Evolutionary conservation across 2,113 vertebrate genomes (phyloP).

Genomic region (Varanus salvator): DNA sequence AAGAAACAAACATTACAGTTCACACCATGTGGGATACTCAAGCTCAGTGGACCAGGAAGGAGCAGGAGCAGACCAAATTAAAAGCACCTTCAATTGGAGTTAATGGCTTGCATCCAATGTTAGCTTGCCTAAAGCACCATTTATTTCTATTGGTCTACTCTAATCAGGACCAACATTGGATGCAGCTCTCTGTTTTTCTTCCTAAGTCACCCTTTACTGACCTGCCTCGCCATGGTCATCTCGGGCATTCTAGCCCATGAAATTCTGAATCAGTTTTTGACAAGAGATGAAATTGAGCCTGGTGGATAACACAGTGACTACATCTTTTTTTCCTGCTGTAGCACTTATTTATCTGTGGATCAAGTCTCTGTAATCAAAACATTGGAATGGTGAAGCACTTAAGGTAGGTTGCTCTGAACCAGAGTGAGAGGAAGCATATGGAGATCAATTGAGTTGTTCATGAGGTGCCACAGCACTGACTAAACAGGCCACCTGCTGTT

Average conservation of each 20-base stretch:
- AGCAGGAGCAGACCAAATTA: neutral
- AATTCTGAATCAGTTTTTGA: constrained; percentile 54
- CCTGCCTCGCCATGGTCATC: constrained; percentile 37
- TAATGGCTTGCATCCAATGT: too few relatives aligned
- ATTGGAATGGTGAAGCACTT: constrained; percentile 42
- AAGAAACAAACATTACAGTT: neutral
- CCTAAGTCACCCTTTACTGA: constrained; percentile 37
- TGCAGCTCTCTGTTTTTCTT: neutral
- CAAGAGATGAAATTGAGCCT: constrained; percentile 35
- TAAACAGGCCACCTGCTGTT: constrained; percentile 69
- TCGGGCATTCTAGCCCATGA: constrained; percentile 23
- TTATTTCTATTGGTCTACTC: too few relatives aligned
- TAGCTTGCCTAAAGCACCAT: too few relatives aligned
- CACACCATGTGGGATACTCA: neutral
- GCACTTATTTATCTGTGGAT: constrained; percentile 49
- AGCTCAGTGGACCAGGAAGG: neutral
- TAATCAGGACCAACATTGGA: too few relatives aligned
- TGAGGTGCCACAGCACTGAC: constrained; percentile 54
- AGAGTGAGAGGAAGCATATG: constrained; percentile 64
- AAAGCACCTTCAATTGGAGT: neutral
- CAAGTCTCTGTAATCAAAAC: constrained; percentile 59
- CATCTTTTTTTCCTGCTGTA: constrained; percentile 50
- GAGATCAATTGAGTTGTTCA: constrained; percentile 71
- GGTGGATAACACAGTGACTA: constrained; percentile 47
- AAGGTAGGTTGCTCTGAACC: constrained; percentile 61